Evolutionary conservation across 2,888 invertebrate species (phyloP), one percentile per base, ranked within the genome.

Genomic region (Athrips mouffetella): DNA sequence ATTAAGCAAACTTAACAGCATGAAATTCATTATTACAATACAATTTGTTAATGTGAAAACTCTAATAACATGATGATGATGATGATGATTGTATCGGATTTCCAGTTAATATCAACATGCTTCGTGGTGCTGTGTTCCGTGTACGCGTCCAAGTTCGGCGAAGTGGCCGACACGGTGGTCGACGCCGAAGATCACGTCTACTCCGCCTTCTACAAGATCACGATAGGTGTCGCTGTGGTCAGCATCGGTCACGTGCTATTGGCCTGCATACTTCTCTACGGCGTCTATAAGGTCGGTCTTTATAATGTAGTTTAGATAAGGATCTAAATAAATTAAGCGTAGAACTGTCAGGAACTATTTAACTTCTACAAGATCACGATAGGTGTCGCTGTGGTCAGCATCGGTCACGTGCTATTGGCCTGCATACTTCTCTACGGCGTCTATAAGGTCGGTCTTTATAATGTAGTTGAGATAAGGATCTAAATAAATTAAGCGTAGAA

Each of bases 211-310:
- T 74, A 69, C 67, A 62, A 57, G 53, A 63, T 76, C 46, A 50
- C 69, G 1, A 55, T 72, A 20, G 50, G 54, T 10, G 59, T 71
- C 23, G 71, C 78, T 0, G 62, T 67, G 1, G 45, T 73, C 41
- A 67, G 73, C 33, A 58, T 65, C 0, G 69, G 71, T 7, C 86
- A 86, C 47, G 65, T 79, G 0, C 29, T 74, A 13, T 66, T 86
- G 3, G 85, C 85, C 0, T 0, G 46, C n/a, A 58, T 63, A 1
- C 65, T 87, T 4, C 37, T 86, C 3, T 49, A 55, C 50, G 77
- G 76, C 0, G 66, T 65, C 0, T 61, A 53, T 18, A 78, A 73
- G 76, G 85, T 85, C n/a, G n/a, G n/a, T n/a, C n/a, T n/a, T n/a
- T n/a, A n/a, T n/a, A n/a, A n/a, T n/a, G n/a, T n/a, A n/a, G n/a